Evolutionary conservation across 2,888 invertebrate genomes (phyloP), one percentile per base, ranked within the genome.

Genomic region (Octonoba sinensis): DNA sequence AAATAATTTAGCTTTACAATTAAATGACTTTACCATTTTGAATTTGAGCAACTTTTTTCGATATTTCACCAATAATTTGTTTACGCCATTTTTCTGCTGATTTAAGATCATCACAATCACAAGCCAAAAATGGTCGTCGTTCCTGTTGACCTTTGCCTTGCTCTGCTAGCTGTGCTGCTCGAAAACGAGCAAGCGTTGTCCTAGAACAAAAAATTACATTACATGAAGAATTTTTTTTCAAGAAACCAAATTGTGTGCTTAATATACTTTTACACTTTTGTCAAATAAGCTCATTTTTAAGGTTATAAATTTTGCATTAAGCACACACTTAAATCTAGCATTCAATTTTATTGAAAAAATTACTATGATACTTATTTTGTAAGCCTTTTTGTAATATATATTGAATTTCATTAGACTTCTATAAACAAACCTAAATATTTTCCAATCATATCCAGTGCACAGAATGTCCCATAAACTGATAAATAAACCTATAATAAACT

Each of bases 101-200:
- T 54, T 93, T 93, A 51, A 99, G 89, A 87, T 96, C 96, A 85
- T 93, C 93, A 90, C 99, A 99, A 87, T 99, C 97, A 0, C 97
- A 96, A 0, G 99, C 99, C 62, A 98, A 90, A 87, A 95, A 97
- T 0, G 99, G 99, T 62, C 98, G 91, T 0, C 97, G 91, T 87
- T 96, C 96, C 36, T 84, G 82, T 86, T 94, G 93, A 84, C 94
- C 93, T 85, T 91, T 91, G 47, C 87, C 86, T 81, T 86, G 83
- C 83, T 87, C 89, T 88, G 96, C 96, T 83, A 96, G 92, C 88
- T 99, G 98, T 46, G 97, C 97, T 49, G 97, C 96, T 86, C 99
- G 91, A 99, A 99, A 99, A 84, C 99, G 92, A 85, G 99, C 99
- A 86, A 99, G 90, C 0, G 99, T 98, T 46, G 99, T 99, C 99